phyloP scores from a whole-genome alignment of 2,797 vertebrate genomes.

The Macroramphosus scolopax region DNA sequence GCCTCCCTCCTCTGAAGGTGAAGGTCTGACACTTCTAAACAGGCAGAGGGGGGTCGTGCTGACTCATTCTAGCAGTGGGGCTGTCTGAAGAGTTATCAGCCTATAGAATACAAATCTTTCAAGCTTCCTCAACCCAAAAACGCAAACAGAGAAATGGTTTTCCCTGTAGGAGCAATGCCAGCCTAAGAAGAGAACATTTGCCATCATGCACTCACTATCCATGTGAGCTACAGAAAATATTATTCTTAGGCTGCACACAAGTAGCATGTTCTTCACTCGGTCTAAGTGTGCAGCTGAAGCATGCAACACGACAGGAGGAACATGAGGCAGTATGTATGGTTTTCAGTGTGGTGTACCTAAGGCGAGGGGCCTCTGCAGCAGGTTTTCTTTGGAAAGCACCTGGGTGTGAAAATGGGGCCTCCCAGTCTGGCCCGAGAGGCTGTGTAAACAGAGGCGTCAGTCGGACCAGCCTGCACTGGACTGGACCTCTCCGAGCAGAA shows the following conservation, averaged over 20 bases:
- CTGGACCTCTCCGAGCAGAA: conserved; percentile 75
- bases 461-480: conserved; percentile 55
- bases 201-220: conserved; percentile 16
- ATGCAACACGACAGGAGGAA: conserved; percentile 45
- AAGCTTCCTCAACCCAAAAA: conserved; percentile 50
- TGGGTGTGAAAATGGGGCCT: conserved; percentile 78
- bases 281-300: conserved; percentile 41
- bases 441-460: conserved; percentile 73
- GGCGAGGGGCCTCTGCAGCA: conserved; percentile 67
- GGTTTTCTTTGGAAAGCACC: conserved; percentile 79
- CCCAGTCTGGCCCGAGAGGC: conserved; percentile 74
- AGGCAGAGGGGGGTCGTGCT: conserved; percentile 56
- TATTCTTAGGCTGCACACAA: conserved; percentile 33
- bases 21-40: conserved; percentile 51
- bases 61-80: conserved; percentile 63
- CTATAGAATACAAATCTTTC: conserved; percentile 67
- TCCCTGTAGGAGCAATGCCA: conserved; percentile 34
- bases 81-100: conserved; percentile 57
- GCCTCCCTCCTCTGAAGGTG: conserved; percentile 35
- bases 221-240: conserved; percentile 34
- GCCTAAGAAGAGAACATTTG: conserved; percentile 48
- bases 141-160: conserved; percentile 37
- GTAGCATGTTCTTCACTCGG: conserved; percentile 22
- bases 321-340: conserved; percentile 63
- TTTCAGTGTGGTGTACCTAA: conserved; percentile 65